These are phyloP conservation scores for Drosophila cyrtoloma DNA, from an alignment of 2,888 invertebrate species.

Conservation along the genomic window DNA sequence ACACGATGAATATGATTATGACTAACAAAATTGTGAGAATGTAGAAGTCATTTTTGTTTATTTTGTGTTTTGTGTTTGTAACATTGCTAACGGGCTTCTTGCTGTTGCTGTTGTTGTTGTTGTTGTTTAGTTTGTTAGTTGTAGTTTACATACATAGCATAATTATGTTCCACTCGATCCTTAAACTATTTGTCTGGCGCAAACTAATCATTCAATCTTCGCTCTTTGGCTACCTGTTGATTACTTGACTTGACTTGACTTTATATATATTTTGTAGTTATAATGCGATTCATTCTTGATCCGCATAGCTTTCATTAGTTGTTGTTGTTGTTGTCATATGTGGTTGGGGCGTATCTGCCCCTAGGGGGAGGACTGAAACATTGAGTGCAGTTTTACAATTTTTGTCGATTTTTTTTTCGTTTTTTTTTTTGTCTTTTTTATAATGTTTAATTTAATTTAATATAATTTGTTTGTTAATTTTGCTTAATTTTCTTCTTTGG, in stretches of 20 bases:
- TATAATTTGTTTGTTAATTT: constrained; percentile 60
- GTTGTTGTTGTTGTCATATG: constrained; percentile 32
- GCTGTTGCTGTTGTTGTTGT: constrained; percentile 13
- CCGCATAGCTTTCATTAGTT: constrained; percentile 54
- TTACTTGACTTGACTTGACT: constrained; percentile 40
- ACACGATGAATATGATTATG: constrained; percentile 77
- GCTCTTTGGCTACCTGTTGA: constrained; percentile 62
- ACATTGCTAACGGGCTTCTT: constrained; percentile 28
- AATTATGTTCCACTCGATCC: constrained; percentile 47
- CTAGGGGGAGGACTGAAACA: constrained; percentile 65
- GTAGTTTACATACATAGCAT: constrained; percentile 33
- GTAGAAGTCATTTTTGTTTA: constrained; percentile 72
- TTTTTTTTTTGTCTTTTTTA: constrained; percentile 33
- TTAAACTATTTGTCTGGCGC: constrained; percentile 62
- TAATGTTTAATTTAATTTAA: constrained; percentile 40
- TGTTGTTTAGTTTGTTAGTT: constrained; percentile 22
- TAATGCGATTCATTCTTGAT: constrained; percentile 68
- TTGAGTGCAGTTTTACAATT: constrained; percentile 77
- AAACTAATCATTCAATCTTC: constrained; percentile 37
- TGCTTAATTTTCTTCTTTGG: constrained; percentile 59
- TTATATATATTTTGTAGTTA: constrained; percentile 52
- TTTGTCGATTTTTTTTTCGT: constrained; percentile 54
- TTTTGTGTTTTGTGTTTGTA: constrained; percentile 40
- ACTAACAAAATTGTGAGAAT: constrained; percentile 82
- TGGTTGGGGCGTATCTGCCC: constrained; percentile 21